These are phyloP conservation scores for Daboia siamensis DNA, from an alignment of 2,113 vertebrate genomes.

Conservation along the genomic window DNA sequence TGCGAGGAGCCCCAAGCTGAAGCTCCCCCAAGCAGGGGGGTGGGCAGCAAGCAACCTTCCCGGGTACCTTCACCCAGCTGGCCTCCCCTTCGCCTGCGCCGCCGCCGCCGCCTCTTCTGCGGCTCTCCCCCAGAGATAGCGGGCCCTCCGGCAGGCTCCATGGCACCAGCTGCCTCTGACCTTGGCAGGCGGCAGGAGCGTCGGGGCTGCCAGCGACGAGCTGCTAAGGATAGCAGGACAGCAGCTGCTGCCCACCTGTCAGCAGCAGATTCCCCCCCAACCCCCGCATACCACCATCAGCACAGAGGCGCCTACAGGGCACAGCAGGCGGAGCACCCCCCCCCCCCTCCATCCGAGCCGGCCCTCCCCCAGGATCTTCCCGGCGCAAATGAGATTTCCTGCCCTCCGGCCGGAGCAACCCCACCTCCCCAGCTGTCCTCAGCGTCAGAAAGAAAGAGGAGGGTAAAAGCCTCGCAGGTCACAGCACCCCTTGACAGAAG, in stretches of 20 bases:
- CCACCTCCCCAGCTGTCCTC: too few species aligned
- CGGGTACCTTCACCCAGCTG: background rate
- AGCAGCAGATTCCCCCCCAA: background rate
- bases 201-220: background rate
- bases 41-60: background rate
- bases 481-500: accelerated
- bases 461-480: background rate
- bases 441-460: background rate
- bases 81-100: background rate
- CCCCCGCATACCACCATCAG: background rate
- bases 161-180: background rate
- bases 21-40: background rate
- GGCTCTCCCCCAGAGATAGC: background rate
- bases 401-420: too few species aligned
- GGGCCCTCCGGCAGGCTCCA: background rate
- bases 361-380: background rate
- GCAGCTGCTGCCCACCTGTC: constrained; percentile 14
- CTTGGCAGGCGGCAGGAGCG: background rate
- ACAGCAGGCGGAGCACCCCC: background rate
- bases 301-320: background rate
- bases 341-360: too few species aligned
- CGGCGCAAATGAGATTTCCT: too few species aligned
- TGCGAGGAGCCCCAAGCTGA: background rate
- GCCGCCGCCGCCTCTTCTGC: background rate
- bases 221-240: background rate